phyloP scores from a whole-genome alignment of 2,113 vertebrate species.

The Oryzias woworae region DNA sequence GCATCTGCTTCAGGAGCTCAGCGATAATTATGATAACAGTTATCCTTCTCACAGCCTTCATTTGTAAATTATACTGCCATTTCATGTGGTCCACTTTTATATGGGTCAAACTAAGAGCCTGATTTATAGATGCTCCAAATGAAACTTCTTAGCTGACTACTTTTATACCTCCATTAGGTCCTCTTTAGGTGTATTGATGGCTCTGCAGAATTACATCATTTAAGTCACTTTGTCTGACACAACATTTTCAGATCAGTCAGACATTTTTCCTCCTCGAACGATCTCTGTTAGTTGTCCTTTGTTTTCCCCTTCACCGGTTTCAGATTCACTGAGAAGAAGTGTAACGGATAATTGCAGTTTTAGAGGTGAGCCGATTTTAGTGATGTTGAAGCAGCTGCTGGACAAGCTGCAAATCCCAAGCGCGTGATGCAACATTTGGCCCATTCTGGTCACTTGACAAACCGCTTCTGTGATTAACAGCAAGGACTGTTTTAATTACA shows the following conservation, averaged over 20 bases:
- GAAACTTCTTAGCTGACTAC: conserved; percentile 76
- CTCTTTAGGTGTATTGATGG: conserved; percentile 77
- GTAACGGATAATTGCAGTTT: conserved; percentile 23
- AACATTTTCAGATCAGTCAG: conserved; percentile 56
- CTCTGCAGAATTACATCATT: conserved; percentile 73
- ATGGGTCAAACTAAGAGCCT: conserved; percentile 67
- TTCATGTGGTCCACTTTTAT: conserved; percentile 64
- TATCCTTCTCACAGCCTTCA: conserved; percentile 37
- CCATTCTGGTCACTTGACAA: conserved; percentile 7
- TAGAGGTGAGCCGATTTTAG: conserved; percentile 12
- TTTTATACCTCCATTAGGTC: conserved; percentile 77
- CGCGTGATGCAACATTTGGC: conserved; percentile 21
- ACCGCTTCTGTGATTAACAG: conserved; percentile 31
- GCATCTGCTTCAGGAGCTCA: conserved; percentile 36
- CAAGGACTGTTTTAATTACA: conserved; percentile 9
- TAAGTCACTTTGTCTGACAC: conserved; percentile 68
- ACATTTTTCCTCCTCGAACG: conserved; percentile 32
- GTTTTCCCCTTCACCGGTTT: conserved; percentile 5
- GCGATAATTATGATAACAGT: conserved; percentile 65
- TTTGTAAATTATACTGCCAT: conserved; percentile 66
- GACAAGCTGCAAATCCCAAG: conserved; percentile 34
- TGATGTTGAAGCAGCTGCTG: conserved; percentile 40
- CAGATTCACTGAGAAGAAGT: conserved; percentile 19
- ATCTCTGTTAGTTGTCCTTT: conserved; percentile 13
- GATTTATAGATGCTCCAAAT: conserved; percentile 73